These are phyloP conservation scores for Drosophila borealis DNA, from an alignment of 2,888 invertebrate species.

Conservation along the genomic window DNA sequence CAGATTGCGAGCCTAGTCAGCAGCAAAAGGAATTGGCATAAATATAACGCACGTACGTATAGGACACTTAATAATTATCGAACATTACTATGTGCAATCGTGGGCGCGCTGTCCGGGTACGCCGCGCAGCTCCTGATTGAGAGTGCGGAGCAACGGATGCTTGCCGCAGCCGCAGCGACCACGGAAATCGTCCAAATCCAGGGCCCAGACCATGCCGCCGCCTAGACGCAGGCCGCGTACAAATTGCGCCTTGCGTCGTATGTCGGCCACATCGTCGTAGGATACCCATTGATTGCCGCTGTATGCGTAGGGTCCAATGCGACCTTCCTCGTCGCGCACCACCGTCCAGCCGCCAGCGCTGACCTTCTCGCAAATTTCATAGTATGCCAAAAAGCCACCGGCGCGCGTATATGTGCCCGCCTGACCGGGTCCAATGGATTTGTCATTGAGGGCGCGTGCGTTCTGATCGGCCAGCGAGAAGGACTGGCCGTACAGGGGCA, in stretches of 20 bases:
- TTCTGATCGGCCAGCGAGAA: slow-evolving; percentile 87
- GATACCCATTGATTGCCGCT: slow-evolving; percentile 92
- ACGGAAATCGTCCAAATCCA: slow-evolving; percentile 91
- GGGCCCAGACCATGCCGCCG: slow-evolving; percentile 92
- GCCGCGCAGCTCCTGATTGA: slow-evolving; percentile 87
- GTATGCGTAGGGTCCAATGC: slow-evolving; percentile 91
- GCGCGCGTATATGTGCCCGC: slow-evolving; percentile 89
- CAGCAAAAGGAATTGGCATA: slow-evolving; percentile 36
- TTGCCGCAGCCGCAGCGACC: slow-evolving; percentile 89
- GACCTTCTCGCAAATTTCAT: slow-evolving; percentile 90
- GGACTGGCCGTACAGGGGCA: slow-evolving; percentile 92
- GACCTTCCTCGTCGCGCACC: slow-evolving; percentile 87
- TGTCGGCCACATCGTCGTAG: slow-evolving; percentile 89
- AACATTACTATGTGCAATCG: slow-evolving; percentile 85
- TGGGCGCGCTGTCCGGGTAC: slow-evolving; percentile 83
- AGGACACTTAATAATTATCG: slow-evolving; percentile 39
- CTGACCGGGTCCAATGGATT: slow-evolving; percentile 88
- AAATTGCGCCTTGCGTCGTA: slow-evolving; percentile 87
- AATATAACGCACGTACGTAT: slow-evolving; percentile 33
- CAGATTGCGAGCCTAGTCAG: slow-evolving; percentile 69
- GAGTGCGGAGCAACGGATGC: slow-evolving; percentile 88
- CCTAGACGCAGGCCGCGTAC: slow-evolving; percentile 87
- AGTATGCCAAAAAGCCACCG: slow-evolving; percentile 91
- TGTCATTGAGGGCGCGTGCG: slow-evolving; percentile 87
- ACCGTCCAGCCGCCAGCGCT: slow-evolving; percentile 87